phyloP scores from a whole-genome alignment of 2,797 vertebrate genomes.

The Ispidina lecontei region DNA sequence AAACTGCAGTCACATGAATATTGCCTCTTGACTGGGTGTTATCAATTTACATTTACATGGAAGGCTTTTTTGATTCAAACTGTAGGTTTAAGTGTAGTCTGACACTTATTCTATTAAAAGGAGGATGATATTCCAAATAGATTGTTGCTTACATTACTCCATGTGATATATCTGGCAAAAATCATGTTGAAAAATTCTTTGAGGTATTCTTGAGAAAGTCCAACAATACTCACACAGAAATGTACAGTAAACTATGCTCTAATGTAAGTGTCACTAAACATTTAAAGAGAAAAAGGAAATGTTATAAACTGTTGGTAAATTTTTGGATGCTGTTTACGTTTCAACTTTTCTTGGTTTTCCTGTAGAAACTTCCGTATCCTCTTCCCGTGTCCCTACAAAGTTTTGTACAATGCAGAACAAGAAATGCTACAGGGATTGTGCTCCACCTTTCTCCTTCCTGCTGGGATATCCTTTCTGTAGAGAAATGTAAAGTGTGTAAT shows the following conservation, averaged over 20 bases:
- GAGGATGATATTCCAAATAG: not conserved
- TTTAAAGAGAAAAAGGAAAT: slow-evolving; percentile 71
- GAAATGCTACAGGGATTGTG: slow-evolving; percentile 77
- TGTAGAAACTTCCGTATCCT: slow-evolving; percentile 84
- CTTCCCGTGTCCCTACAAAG: slow-evolving; percentile 84
- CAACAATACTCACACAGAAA: not conserved
- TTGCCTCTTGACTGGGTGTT: not conserved
- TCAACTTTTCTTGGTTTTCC: slow-evolving; percentile 85
- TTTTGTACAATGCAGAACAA: slow-evolving; percentile 81
- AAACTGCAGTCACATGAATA: not conserved
- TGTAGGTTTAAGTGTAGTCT: not conserved
- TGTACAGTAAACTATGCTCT: not conserved
- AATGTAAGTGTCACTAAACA: not conserved
- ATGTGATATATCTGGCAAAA: not conserved
- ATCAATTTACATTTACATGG: not conserved
- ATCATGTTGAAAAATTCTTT: not conserved
- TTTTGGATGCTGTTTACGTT: slow-evolving; percentile 83
- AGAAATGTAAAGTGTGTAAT: slow-evolving; percentile 80
- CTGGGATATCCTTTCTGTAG: slow-evolving; percentile 87
- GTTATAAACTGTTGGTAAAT: slow-evolving; percentile 76
- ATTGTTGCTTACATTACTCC: not conserved
- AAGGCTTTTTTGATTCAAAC: not conserved
- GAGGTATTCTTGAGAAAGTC: not conserved
- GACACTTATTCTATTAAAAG: not conserved
- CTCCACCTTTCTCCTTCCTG: slow-evolving; percentile 89